These are phyloP conservation scores for Semnornis frantzii DNA, from an alignment of 2,113 vertebrate genomes.

Conservation along the genomic window DNA sequence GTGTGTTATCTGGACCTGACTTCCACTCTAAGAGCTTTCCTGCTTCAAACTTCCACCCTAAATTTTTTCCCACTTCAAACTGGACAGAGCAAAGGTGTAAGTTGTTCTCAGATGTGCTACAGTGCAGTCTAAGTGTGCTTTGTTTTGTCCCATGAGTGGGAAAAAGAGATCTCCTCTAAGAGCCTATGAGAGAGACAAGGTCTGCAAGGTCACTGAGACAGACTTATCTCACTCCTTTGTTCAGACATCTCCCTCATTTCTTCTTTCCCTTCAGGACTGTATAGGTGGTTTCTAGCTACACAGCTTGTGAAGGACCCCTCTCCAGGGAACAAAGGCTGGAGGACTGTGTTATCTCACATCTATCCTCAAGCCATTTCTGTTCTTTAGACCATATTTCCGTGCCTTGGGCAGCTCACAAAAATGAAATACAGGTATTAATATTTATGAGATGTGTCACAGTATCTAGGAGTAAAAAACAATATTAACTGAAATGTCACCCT, in stretches of 20 bases:
- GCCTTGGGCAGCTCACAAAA: not conserved
- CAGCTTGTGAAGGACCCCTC: rapidly evolving
- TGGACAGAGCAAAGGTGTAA: not conserved
- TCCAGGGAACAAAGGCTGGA: not conserved
- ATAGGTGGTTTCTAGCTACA: not conserved
- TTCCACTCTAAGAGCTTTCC: not conserved
- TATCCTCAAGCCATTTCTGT: not conserved
- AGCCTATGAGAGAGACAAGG: not conserved
- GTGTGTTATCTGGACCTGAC: not conserved
- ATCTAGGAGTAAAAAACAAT: not conserved
- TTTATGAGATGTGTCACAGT: not conserved
- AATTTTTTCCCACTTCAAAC: not conserved
- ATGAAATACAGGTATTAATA: not conserved
- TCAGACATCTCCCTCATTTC: not conserved
- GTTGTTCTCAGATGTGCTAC: not conserved
- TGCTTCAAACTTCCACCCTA: not conserved
- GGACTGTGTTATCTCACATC: not conserved
- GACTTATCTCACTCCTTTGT: not conserved
- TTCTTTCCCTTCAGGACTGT: not conserved
- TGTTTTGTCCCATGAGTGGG: not conserved
- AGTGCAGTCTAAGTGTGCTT: not conserved
- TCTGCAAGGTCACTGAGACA: not conserved
- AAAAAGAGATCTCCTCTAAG: not conserved
- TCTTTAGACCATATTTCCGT: not conserved
- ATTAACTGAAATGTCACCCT: not conserved